Percentiles rank a stretch among this genome's conserved stretches.
phyloP scores from a whole-genome alignment of 2,797 vertebrate genomes.

The Eleutherodactylus coqui region DNA sequence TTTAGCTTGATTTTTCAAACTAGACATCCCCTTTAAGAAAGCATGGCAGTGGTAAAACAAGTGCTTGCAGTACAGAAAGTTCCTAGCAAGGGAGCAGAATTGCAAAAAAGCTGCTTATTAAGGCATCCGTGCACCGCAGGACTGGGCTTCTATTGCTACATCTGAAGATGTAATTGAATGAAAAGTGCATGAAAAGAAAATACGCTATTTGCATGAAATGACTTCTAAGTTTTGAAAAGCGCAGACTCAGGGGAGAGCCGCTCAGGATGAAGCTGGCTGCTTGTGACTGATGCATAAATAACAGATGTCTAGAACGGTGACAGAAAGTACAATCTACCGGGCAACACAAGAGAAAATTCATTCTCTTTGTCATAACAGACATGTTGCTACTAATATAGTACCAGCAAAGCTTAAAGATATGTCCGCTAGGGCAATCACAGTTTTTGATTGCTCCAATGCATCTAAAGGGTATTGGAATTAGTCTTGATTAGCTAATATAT shows the following conservation, averaged over 20 bases:
- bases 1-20: too few relatives aligned
- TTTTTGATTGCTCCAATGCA: too few relatives aligned
- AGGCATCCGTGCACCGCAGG: neutral
- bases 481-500: too few relatives aligned
- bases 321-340: neutral
- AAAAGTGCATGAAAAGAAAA: neutral
- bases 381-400: neutral
- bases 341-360: neutral
- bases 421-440: too few relatives aligned
- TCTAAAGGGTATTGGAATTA: too few relatives aligned
- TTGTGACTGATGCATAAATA: neutral
- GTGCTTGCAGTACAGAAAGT: neutral
- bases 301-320: neutral
- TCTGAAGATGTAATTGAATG: neutral
- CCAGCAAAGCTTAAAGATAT: neutral
- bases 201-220: neutral
- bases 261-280: neutral
- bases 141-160: neutral
- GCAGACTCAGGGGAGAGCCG: neutral
- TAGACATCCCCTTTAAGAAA: neutral
- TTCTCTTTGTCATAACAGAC: neutral
- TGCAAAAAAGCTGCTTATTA: neutral
- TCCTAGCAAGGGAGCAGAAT: neutral
- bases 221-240: neutral
- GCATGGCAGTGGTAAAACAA: neutral